Evolutionary conservation across 2,888 invertebrate species (phyloP).

Genomic region (Monochamus alternatus): DNA sequence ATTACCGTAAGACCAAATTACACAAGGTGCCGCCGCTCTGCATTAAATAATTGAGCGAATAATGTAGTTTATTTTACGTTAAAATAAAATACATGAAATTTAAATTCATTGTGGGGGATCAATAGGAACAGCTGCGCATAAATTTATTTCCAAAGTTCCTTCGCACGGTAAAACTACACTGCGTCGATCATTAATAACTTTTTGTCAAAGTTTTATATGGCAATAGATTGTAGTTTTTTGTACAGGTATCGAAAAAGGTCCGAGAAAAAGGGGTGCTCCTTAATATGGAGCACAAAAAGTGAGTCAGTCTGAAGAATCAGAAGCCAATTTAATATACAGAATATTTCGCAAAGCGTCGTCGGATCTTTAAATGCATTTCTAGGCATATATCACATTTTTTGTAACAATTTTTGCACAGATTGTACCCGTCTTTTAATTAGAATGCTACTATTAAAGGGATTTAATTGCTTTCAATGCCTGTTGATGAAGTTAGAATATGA

Average conservation of each 20-base stretch:
- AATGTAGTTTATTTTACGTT: conserved; percentile 17
- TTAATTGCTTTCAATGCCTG: too few species aligned
- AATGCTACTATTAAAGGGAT: too few species aligned
- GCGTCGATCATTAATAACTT: conserved; percentile 23
- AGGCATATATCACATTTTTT: too few species aligned
- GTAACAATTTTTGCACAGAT: too few species aligned
- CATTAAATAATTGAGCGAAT: conserved; percentile 37
- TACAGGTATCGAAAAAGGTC: not conserved
- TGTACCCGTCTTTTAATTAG: too few species aligned
- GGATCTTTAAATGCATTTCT: too few species aligned
- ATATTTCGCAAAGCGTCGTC: too few species aligned
- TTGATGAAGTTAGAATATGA: too few species aligned
- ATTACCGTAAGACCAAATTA: conserved; percentile 34
- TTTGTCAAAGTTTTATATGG: conserved; percentile 10
- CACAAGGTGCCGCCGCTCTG: conserved; percentile 37
- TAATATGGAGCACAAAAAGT: not conserved
- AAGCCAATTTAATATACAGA: too few species aligned
- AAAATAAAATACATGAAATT: conserved; percentile 28
- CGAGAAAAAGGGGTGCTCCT: not conserved
- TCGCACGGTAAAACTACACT: conserved; percentile 2
- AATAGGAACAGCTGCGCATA: conserved; percentile 29
- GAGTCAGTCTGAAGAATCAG: too few species aligned
- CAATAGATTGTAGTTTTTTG: conserved; percentile 6
- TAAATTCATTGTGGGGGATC: conserved; percentile 30
- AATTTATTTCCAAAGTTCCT: conserved; percentile 17